Conservation (phyloP, 2,113 vertebrate species). For the Chlamydotis undulata region DNA sequence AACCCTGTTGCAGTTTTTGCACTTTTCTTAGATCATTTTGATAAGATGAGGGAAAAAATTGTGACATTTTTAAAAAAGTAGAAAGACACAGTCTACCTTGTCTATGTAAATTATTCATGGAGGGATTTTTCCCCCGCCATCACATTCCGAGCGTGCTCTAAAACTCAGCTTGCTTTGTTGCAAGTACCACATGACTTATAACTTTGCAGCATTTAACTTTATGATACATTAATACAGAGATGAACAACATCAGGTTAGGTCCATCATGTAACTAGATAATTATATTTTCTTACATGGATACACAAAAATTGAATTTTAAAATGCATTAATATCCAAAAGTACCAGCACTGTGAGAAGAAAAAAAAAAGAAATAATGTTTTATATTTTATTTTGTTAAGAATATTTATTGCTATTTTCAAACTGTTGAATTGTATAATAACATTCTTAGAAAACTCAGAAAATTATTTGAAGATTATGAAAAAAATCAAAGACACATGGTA, state of each 20-base stretch:
- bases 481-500: not conserved
- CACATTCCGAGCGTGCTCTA: not conserved
- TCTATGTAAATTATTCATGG: not conserved
- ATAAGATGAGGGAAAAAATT: not conserved
- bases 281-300: not conserved
- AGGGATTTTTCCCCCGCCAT: fast-evolving
- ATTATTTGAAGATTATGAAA: not conserved
- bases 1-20: not conserved
- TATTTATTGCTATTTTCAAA: not conserved
- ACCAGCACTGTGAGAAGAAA: not conserved
- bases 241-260: not conserved
- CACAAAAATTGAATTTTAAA: not conserved
- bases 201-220: not conserved
- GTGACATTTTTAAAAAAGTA: not conserved
- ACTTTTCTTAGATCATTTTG: not conserved
- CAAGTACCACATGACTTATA: not conserved
- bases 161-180: not conserved
- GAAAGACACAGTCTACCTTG: not conserved
- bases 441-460: not conserved
- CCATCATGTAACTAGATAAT: not conserved
- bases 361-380: not conserved
- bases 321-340: not conserved
- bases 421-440: not conserved
- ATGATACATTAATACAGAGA: not conserved
- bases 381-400: not conserved